Evolutionary conservation across 2,797 vertebrate genomes (phyloP), one percentile per base, ranked within the genome.

Genomic region (Molothrus aeneus): DNA sequence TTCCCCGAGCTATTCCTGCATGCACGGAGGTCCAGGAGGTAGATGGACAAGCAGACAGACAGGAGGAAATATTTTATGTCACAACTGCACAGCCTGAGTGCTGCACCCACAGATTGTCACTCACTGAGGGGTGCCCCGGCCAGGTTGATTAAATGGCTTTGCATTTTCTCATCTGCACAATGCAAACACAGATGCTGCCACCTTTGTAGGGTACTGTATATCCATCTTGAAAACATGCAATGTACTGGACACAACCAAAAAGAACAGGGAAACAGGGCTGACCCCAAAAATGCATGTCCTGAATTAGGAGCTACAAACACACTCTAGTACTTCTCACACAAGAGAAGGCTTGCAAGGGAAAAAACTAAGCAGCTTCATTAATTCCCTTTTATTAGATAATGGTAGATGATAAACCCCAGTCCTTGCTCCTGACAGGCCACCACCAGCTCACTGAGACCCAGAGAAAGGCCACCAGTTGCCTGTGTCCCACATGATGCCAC

Each of bases 1-100:
- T 95, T 86, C 83, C 72, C 69, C 43, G 60, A 95, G 88, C 87
- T 93, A 83, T 73, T 95, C 68, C 94, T 87, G 86, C 85, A 66
- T 11, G 59, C 25, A 9, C 17, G 15, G 80, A 89, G 90, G 77
- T 93, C 95, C 85, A 36, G 77, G 94, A 94, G 83, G 96, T 84
- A 84, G n/a, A 70, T 54, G 80, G 43, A 48, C 17, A 68, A 74
- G 68, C 63, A 73, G 66, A 90, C 60, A 71, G 69, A 66, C 17
- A 68, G 40, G 65, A 63, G 11, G 6, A 12, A 60, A n/a, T 47
- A 79, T 57, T 85, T 92, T 42, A 42, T 16, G 18, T 50, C 91
- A 53, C 77, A 74, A 75, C 60, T 53, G 63, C 53, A 29, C 45
- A 70, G 71, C 32, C 43, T 0, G 2, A 82, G 71, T 17, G 40